Base-by-base conservation (phyloP, 2,113 vertebrate genomes). In the Ctenomys sociabilis region DNA sequence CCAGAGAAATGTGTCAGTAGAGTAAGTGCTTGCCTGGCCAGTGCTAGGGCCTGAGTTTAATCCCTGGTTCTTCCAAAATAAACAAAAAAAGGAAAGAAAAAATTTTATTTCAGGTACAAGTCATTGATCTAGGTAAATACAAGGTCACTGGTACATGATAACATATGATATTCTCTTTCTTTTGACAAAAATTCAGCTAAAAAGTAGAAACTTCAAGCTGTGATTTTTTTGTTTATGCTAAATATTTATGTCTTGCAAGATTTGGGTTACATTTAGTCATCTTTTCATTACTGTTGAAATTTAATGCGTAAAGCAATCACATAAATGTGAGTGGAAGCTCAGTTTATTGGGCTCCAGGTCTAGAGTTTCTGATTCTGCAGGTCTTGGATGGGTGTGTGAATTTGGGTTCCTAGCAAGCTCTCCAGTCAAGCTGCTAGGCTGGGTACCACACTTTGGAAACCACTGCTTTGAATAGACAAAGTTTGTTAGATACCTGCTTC, bases 101-200 rank as follows among this genome's bases (percentile, higher is more conserved):
- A 40, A 85, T 61, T 85, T 80, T 72, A 80, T 64, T 72, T 91
- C n/a, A 81, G 28, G n/a, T 2, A 63, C 2, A n/a, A 26, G 54
- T 30, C 40, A 77, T 83, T 90, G 13, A 92, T 75, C 26, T 82
- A 80, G 63, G 70, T 78, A 92, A 82, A 87, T 24, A 82, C 52
- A 8, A 0, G 43, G 24, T 2, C n/a, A 64, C 21, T 81, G 37
- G 49, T 52, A 43, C 28, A 91, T 43, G 32, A 66, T 37, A 49
- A 85, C 22, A 26, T 64, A 68, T 85, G 3, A 43, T 68, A 61
- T n/a, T 91, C 11, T 81, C 84, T 89, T 88, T 91, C 6, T 24
- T 11, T 85, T 66, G 63, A 66, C 19, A 57, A 52, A 52, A 93
- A 12, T 22, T 83, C 19, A 78, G 28, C 22, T 54, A 85, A 14